Base-by-base conservation (phyloP, 2,797 vertebrate species). In the Antennarius maculatus region DNA sequence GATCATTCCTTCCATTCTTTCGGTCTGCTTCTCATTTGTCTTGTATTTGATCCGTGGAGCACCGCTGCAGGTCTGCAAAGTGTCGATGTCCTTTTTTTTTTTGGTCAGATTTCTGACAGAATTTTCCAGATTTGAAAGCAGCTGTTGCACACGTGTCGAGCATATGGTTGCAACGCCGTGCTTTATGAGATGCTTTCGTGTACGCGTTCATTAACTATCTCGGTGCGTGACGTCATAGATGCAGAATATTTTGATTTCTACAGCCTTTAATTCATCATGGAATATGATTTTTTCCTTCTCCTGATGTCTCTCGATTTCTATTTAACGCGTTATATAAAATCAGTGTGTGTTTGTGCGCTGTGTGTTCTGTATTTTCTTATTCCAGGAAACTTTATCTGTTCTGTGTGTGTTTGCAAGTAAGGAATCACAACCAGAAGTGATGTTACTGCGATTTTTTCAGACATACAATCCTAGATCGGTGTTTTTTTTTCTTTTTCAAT, bases 41-140 rank as follows among this genome's bases (percentile, higher is more conserved):
- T 66, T 54, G 48, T 61, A 71, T 81, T 78, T 79, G 79, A 82
- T 79, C 77, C 70, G 4, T 63, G n/a, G 66, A 78, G 76, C 71
- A 66, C 64, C 50, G 46, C 79, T 55, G 83, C 79, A 75, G 76
- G 74, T 84, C 81, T 89, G 86, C 79, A 87, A 88, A 86, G 79
- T 79, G 79, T 74, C 74, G 70, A 76, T 63, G 45, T 55, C 52
- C 52, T 7, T 64, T 72, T 72, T 60, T 74, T 63, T 66, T 43
- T 45, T 3, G 23, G 23, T 42, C 5, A 69, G 54, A 63, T 42
- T 61, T 80, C 48, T 72, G 72, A 82, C 81, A 68, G 82, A 81
- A 70, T 54, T 61, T 59, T 72, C 69, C 15, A 47, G 72, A 86
- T 79, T 80, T 80, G 50, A 82, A 78, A 70, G 58, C 86, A 84